Evolutionary conservation across 2,797 vertebrate species (phyloP), one percentile per base, ranked within the genome.

Genomic region (Hippopotamyrus pictus): DNA sequence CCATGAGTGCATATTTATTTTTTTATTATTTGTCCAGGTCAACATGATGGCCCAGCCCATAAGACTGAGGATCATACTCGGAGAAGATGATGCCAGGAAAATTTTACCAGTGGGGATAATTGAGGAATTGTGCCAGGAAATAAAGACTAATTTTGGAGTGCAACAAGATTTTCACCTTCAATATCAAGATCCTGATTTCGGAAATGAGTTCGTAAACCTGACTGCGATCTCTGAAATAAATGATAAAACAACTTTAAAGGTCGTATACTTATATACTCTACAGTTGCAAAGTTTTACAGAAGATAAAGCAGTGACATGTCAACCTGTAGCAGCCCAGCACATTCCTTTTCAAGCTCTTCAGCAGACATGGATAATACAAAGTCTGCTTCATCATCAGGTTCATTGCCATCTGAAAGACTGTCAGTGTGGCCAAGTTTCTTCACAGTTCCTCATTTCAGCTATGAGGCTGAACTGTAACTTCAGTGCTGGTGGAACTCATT

Each of bases 241-340:
- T n/a, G 25, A 89, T 22, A 88, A 89, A 90, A 19, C 51, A 53
- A 90, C 73, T 25, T 25, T 88, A 88, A 90, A 90, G 14, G 76
- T 88, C 9, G 25, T 89, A 17, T 89, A 87, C 50, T 87, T 90
- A 8, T 8, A 62, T 62, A 25, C 6, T 62, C n/a, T 62, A 62
- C 7, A 9, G 57, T 62, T 62, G 53, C 46, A 86, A 82, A 87
- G 84, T 89, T 62, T 0, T 87, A 57, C 88, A 48, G 84, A 54
- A 59, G 69, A 90, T 37, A 73, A 82, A n/a, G 54, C 22, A 50
- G 50, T 86, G 57, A 57, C 9, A 17, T 2, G 29, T 88, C 86
- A 89, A 46, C 54, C 73, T 84, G n/a, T 46, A 22, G 57, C 57
- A 62, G 57, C 25, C n/a, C 5, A 62, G 25, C 57, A 25, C 57